Conservation (phyloP, 2,797 vertebrate species). For the Sebastes oblongus region DNA sequence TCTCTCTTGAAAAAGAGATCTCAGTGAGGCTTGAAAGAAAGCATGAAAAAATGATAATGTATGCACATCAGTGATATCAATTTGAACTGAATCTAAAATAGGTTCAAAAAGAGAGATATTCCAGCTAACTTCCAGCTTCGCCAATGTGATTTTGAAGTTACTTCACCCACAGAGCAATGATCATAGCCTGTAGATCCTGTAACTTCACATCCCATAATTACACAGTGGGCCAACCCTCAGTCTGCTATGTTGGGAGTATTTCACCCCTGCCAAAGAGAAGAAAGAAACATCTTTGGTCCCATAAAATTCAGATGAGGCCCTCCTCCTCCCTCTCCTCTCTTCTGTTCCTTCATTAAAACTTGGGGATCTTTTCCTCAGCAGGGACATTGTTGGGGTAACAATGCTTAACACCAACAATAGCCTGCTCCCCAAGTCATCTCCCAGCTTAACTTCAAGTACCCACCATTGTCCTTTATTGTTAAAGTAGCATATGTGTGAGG, state of each 20-base stretch:
- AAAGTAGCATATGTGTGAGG: slow-evolving; percentile 72
- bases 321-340: slow-evolving; percentile 11
- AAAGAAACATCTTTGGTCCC: slow-evolving; percentile 23
- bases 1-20: not conserved
- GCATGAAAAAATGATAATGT: not conserved
- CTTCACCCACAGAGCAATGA: slow-evolving; percentile 25
- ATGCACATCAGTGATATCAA: not conserved
- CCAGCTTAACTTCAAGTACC: slow-evolving; percentile 74
- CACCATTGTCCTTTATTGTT: slow-evolving; percentile 73
- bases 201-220: slow-evolving; percentile 52
- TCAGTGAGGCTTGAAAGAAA: not conserved
- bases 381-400: slow-evolving; percentile 62
- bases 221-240: slow-evolving; percentile 38
- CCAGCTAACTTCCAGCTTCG: not conserved
- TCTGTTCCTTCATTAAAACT: slow-evolving; percentile 27
- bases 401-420: slow-evolving; percentile 80
- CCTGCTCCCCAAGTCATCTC: slow-evolving; percentile 57
- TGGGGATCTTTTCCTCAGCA: slow-evolving; percentile 32
- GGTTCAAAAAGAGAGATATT: not conserved
- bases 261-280: slow-evolving; percentile 31
- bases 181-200: slow-evolving; percentile 38
- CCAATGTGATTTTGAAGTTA: slow-evolving; percentile 2
- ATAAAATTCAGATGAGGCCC: slow-evolving; percentile 56
- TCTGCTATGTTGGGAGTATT: slow-evolving; percentile 55
- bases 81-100: slow-evolving; percentile 10